These are phyloP conservation scores for Schrankia costaestrigalis DNA, from an alignment of 2,888 invertebrate genomes.

Conservation along the genomic window DNA sequence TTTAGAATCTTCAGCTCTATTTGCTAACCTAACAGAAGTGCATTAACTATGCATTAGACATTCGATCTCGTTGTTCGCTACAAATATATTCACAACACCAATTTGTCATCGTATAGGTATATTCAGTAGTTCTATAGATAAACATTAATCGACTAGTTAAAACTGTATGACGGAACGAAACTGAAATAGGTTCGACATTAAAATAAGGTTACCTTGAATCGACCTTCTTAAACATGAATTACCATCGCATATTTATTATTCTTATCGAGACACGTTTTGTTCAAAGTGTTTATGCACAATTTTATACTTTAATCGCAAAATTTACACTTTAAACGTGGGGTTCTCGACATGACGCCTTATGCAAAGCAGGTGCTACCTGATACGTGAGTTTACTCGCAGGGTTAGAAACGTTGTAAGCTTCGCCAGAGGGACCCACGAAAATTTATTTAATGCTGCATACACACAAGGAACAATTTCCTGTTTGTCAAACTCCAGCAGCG, in stretches of 20 bases:
- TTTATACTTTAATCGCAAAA: slow-evolving; percentile 75
- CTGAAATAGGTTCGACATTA: slow-evolving; percentile 19
- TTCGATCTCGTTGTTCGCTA: slow-evolving; percentile 32
- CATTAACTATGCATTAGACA: slow-evolving; percentile 39
- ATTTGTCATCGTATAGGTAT: slow-evolving; percentile 25
- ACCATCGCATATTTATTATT: slow-evolving; percentile 49
- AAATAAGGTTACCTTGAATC: slow-evolving; percentile 57
- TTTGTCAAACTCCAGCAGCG: slow-evolving; percentile 13
- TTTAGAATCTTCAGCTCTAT: slow-evolving; percentile 28
- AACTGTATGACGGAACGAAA: slow-evolving; percentile 14
- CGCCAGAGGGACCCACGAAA: slow-evolving; percentile 27
- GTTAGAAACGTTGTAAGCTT: slow-evolving; percentile 47
- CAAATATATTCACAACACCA: slow-evolving; percentile 34
- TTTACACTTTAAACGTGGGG: slow-evolving; percentile 73
- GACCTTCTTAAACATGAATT: slow-evolving; percentile 48
- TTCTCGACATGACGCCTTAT: slow-evolving; percentile 76
- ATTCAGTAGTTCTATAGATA: slow-evolving; percentile 8
- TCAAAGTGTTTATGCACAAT: slow-evolving; percentile 62
- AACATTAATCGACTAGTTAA: slow-evolving; percentile 8
- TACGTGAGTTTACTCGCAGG: slow-evolving; percentile 55
- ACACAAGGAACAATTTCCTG: slow-evolving; percentile 31
- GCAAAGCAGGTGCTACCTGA: slow-evolving; percentile 80
- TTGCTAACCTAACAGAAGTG: slow-evolving; percentile 33
- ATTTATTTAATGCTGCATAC: slow-evolving; percentile 31
- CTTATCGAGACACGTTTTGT: slow-evolving; percentile 59